A percentile compares a stretch with the other conserved stretches of the same genome.
Evolutionary conservation across 2,113 vertebrate genomes (phyloP).

Genomic region (Erythrolamprus reginae): DNA sequence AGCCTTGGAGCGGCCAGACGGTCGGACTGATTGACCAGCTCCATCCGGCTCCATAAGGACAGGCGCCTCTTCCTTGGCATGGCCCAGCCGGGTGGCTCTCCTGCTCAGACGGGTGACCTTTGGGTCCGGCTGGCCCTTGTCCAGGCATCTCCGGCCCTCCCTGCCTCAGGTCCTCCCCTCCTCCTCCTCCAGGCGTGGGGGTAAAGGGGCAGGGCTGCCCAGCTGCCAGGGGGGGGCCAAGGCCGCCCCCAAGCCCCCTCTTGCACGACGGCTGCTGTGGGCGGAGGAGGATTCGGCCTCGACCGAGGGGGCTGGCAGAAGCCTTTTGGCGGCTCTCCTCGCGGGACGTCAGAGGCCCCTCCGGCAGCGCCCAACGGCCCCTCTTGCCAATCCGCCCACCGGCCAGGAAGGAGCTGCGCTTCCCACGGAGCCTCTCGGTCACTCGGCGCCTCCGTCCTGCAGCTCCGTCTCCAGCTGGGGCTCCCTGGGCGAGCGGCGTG

Average conservation of each 20-base stretch:
- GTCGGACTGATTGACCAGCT: constrained; percentile 75
- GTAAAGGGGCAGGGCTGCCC: constrained; percentile 1
- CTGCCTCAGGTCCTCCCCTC: constrained; percentile 36
- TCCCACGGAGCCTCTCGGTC: background rate
- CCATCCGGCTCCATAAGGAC: constrained; percentile 70
- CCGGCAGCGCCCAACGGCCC: background rate
- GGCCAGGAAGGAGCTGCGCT: background rate
- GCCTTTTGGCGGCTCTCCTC: background rate
- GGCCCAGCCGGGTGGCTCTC: constrained; percentile 71
- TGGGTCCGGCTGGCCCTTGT: constrained; percentile 68
- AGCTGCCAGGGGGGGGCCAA: constrained; percentile 43
- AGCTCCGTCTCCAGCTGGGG: constrained; percentile 23
- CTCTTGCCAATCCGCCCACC: background rate
- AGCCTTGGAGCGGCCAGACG: constrained; percentile 55
- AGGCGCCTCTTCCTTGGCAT: constrained; percentile 72
- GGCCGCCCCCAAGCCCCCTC: constrained; percentile 26
- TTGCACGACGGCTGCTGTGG: constrained; percentile 43
- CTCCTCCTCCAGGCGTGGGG: background rate
- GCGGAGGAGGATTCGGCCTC: background rate
- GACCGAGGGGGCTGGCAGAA: too few species aligned
- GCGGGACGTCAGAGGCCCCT: constrained; percentile 22
- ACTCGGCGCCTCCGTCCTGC: constrained; percentile 27
- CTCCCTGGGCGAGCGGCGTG: constrained; percentile 19
- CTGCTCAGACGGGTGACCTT: constrained; percentile 71
- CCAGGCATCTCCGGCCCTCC: constrained; percentile 73